Evolutionary conservation across 2,113 vertebrate species (phyloP), one percentile per base, ranked within the genome.

Genomic region (Macquaria ambigua): DNA sequence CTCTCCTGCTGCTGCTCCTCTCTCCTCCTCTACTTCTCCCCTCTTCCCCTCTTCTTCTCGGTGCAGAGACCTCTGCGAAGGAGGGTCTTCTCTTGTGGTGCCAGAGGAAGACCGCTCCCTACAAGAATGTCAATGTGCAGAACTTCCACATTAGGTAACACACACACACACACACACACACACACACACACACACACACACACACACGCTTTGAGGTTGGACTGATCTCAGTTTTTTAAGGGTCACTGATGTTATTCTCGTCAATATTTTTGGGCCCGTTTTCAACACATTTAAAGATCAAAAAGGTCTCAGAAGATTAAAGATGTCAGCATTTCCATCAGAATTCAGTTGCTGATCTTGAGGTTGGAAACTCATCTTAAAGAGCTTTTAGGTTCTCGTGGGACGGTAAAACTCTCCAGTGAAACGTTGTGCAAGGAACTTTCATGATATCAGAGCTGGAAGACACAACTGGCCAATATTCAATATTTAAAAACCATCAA

Each of bases 51-150:
- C 28, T 31, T 31, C 28, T 31, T 31, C 8, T 73, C 59, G 3
- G 31, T 84, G 23, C 95, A 99, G 98, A 99, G 89, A 99, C 98
- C 58, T 99, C 98, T 4, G 98, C 98, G 1, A 99, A 99, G 94
- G 98, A 99, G 86, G 98, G 98, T 12, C 93, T 99, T 23, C 93
- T 99, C 18, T 90, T 99, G 28, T 99, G 98, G 98, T 99, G 98
- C 87, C 98, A 99, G 96, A 96, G 98, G 81, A 99, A 99, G 88
- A 99, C 98, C 0, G 98, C 98, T 0, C 98, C 98, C 0, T 99
- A 99, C 91, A 99, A 99, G 93, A 99, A 99, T 0, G 98, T 99
- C 93, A 99, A 99, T 0, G 97, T 99, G 34, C 98, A 98, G 94
- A 99, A 99, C 95, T 99, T 99, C 97, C 98, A 99, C 93, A 99